Conservation (phyloP, 2,113 vertebrate species). For the Platycercus adscitus region DNA sequence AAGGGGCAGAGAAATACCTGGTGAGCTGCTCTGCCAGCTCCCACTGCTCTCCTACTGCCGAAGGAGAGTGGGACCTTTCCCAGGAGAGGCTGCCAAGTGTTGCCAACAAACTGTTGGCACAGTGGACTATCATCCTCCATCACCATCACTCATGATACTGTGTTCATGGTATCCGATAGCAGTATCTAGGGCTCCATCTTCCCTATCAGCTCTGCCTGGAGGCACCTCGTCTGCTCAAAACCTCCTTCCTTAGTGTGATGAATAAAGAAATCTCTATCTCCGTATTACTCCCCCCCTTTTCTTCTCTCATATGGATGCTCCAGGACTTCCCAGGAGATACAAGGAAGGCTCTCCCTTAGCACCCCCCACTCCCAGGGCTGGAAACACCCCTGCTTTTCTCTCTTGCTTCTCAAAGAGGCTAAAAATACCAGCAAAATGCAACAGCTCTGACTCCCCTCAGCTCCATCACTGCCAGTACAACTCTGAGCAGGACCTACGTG, state of each 20-base stretch:
- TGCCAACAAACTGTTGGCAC: not conserved
- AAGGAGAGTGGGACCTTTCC: not conserved
- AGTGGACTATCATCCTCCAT: not conserved
- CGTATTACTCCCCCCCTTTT: not conserved
- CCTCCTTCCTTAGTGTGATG: not conserved
- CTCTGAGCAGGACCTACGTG: not conserved
- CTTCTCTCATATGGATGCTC: conserved; percentile 8
- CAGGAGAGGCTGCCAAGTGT: not conserved
- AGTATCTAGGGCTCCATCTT: not conserved
- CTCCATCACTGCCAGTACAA: not conserved
- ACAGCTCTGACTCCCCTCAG: not conserved
- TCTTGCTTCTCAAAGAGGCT: not conserved
- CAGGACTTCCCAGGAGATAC: not conserved
- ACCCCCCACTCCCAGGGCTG: not conserved
- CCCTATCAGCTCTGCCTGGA: not conserved
- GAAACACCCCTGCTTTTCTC: not conserved
- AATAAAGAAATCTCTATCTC: not conserved
- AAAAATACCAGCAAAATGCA: not conserved
- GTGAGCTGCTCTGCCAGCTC: not conserved
- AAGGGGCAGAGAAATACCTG: not conserved
- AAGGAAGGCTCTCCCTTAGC: not conserved
- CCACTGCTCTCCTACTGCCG: not conserved
- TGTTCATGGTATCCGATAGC: not conserved
- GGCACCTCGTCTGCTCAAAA: not conserved
- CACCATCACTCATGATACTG: not conserved